Percentiles rank a stretch among this genome's conserved stretches.
phyloP scores from a whole-genome alignment of 2,888 invertebrate genomes.

The Isoperla grammatica region DNA sequence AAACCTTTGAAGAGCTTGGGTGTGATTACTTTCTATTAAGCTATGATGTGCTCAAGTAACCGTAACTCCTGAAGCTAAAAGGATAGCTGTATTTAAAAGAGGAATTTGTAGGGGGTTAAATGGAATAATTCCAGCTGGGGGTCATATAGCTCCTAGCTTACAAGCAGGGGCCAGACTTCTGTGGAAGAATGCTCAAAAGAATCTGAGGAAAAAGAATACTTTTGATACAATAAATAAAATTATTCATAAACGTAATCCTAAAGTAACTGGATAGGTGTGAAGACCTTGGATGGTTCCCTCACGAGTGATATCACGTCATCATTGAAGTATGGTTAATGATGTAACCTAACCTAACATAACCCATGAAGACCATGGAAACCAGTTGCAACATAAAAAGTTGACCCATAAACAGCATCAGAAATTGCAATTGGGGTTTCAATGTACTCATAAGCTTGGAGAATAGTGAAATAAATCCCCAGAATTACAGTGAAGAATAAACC shows the following conservation, averaged over 20 bases:
- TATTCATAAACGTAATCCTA: slow-evolving; percentile 62
- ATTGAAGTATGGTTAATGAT: slow-evolving; percentile 58
- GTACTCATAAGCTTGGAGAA: slow-evolving; percentile 65
- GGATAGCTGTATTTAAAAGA: no score
- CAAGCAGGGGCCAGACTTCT: no score
- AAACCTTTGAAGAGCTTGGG: slow-evolving; percentile 47
- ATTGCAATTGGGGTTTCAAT: slow-evolving; percentile 53
- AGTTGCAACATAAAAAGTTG: no score
- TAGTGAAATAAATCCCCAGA: no score
- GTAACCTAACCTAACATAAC: no score
- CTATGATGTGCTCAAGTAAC: slow-evolving; percentile 60
- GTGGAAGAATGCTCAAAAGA: no score
- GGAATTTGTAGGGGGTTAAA: slow-evolving; percentile 65
- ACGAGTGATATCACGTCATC: slow-evolving; percentile 64
- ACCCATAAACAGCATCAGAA: no score
- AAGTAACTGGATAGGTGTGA: slow-evolving; percentile 54
- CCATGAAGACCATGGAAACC: slow-evolving; percentile 46
- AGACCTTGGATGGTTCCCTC: slow-evolving; percentile 62
- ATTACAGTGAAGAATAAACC: slow-evolving; percentile 50
- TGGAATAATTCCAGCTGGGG: slow-evolving; percentile 54
- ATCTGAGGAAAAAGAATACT: slow-evolving; percentile 56
- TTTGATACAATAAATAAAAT: slow-evolving; percentile 68
- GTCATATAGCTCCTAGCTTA: slow-evolving; percentile 58
- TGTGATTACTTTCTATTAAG: slow-evolving; percentile 48
- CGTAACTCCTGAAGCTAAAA: no score